Conservation (phyloP, 2,888 invertebrate species). For the Cantharis flavilabris region DNA sequence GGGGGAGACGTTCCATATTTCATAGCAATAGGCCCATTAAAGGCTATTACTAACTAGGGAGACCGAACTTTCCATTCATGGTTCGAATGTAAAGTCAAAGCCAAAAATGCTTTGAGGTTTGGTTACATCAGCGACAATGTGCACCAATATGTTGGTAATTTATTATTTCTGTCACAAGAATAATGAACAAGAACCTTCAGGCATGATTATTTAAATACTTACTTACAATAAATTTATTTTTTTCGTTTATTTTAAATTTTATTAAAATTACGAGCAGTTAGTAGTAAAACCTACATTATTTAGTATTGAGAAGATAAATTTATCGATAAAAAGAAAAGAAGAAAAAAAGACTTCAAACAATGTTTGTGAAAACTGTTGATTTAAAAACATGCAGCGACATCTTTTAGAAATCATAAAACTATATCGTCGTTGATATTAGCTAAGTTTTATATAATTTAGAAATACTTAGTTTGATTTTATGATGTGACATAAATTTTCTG, state of each 20-base stretch:
- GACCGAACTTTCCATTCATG: conserved; percentile 43
- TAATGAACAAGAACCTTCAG: conserved; percentile 14
- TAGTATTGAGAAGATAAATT: not conserved
- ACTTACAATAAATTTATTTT: not conserved
- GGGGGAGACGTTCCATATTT: conserved; percentile 50
- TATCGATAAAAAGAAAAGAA: not conserved
- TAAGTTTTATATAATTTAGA: not conserved
- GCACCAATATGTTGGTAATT: conserved; percentile 50
- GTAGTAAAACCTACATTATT: not conserved
- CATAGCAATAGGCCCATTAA: conserved; percentile 53
- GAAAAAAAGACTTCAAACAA: not conserved
- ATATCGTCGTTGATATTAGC: not conserved
- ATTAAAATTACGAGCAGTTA: not conserved
- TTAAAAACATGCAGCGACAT: not conserved
- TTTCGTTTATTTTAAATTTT: not conserved
- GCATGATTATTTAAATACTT: not conserved
- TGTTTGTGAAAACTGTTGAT: not conserved
- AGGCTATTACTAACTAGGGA: conserved; percentile 50
- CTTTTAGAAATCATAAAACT: not conserved
- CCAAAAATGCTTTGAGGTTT: conserved; percentile 47
- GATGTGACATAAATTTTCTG: too few relatives aligned
- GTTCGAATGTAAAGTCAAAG: conserved; percentile 43
- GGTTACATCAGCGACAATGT: conserved; percentile 48
- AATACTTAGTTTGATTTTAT: not conserved
- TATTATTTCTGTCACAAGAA: conserved; percentile 45